These are phyloP conservation scores for Burhinus bistriatus DNA, from an alignment of 2,113 vertebrate genomes.

Conservation along the genomic window DNA sequence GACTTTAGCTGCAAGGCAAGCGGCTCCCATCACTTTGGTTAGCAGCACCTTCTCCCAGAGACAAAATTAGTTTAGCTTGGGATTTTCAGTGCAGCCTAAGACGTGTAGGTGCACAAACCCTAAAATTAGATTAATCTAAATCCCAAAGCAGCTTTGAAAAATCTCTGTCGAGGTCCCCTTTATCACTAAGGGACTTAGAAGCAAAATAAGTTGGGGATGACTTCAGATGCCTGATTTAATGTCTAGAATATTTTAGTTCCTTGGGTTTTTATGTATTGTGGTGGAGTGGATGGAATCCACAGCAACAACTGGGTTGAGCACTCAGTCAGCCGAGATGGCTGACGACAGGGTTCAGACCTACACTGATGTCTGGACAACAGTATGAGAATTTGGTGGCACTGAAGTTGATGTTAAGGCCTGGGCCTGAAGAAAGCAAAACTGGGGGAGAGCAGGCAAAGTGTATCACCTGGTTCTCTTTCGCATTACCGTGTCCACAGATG, in stretches of 20 bases:
- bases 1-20: neutral
- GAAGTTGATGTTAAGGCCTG: neutral
- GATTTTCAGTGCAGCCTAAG: neutral
- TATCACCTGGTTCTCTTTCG: neutral
- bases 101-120: neutral
- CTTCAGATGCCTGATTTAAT: neutral
- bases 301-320: neutral
- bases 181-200: neutral
- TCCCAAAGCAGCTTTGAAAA: slow-evolving; percentile 23
- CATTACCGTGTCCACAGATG: neutral
- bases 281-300: neutral
- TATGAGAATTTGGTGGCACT: neutral
- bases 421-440: neutral
- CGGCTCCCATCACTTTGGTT: neutral
- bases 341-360: neutral
- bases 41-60: neutral
- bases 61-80: neutral
- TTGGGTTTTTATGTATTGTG: neutral
- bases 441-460: neutral
- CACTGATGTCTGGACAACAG: neutral
- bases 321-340: neutral
- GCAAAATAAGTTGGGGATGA: neutral
- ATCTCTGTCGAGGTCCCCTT: neutral
- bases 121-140: slow-evolving; percentile 19
- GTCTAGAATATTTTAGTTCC: neutral